Evolutionary conservation across 2,888 invertebrate species (phyloP), one percentile per base, ranked within the genome.

Genomic region (Nomada ruficornis): DNA sequence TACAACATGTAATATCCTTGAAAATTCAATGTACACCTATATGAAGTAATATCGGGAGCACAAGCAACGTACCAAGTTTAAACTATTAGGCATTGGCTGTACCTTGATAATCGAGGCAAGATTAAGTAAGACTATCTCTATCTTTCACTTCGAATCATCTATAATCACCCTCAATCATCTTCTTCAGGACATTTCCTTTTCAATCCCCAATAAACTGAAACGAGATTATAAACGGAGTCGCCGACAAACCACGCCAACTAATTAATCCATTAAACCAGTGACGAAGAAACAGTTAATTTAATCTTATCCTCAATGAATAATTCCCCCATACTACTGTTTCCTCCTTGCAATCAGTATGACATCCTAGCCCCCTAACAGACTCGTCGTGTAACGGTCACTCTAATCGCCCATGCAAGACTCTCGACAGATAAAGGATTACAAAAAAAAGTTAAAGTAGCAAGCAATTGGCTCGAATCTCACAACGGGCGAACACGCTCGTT

Each of bases 381-480:
- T n/a, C 23, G 26, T 15, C 52, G 73, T 23, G 67, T 68, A 68
- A 60, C 26, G 60, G 74, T 74, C 50, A 59, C 23, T 59, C 23
- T 73, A 47, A 59, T 60, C 59, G 52, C 52, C 42, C n/a, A 52
- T 74, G 59, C 74, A n/a, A 59, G 20, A 20, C 60, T 44, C 42
- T 20, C 23, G 7, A 10, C 50, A 60, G 42, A 68, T 60, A 60
- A 68, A 47, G 50, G 44, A 18, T 23, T 13, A 26, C 2, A 1
- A 20, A 11, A 4, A 15, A n/a, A 47, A 9, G 18, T 11, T 2
- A 44, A 63, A 64, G 18, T 64, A 26, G 50, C 18, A 64, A 26
- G 50, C 60, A 44, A 75, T 44, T 60, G 74, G 74, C 74, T 67
- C 23, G n/a, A 63, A 63, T 70, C 55, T 20, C 13, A 26, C 52